A percentile compares a stretch with the other conserved stretches of the same genome.
Evolutionary conservation across 2,888 invertebrate genomes (phyloP).

Genomic region (Elysia crispata): DNA sequence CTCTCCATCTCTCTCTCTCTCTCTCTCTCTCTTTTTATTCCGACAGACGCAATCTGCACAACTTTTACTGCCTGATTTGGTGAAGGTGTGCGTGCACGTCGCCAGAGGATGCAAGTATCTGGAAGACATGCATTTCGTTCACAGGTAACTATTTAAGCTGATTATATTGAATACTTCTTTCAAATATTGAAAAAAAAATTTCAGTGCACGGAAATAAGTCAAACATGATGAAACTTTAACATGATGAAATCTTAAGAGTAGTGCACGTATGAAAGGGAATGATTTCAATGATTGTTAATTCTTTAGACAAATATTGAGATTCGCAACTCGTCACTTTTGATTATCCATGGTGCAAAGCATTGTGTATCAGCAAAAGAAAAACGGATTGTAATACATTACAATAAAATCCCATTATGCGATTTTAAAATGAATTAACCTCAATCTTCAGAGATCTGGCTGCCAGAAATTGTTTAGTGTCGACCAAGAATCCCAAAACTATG

Average conservation of each 20-base stretch:
- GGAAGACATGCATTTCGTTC: constrained; percentile 98
- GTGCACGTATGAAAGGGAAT: no score
- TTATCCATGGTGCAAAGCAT: no score
- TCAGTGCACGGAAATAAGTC: no score
- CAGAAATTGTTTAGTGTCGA: constrained; percentile 92
- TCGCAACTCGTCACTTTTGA: no score
- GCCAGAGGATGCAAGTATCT: constrained; percentile 96
- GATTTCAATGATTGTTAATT: no score
- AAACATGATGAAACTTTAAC: no score
- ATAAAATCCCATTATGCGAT: neutral
- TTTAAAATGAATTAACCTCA: constrained; percentile 22
- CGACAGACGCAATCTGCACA: constrained; percentile 59
- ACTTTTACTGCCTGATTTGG: constrained; percentile 88
- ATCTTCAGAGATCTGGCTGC: constrained; percentile 89
- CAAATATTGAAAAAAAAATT: no score
- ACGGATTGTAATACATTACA: neutral
- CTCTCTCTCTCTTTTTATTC: neutral
- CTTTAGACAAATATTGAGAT: no score
- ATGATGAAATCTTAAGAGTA: no score
- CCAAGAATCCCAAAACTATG: constrained; percentile 78
- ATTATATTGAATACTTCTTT: no score
- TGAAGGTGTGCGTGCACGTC: constrained; percentile 96
- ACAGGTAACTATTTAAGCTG: constrained; percentile 80
- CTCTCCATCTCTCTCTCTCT: no score
- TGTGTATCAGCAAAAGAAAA: neutral